Percentiles rank a stretch among this genome's conserved stretches.
phyloP scores from a whole-genome alignment of 2,797 vertebrate genomes.

The Amblyraja radiata region DNA sequence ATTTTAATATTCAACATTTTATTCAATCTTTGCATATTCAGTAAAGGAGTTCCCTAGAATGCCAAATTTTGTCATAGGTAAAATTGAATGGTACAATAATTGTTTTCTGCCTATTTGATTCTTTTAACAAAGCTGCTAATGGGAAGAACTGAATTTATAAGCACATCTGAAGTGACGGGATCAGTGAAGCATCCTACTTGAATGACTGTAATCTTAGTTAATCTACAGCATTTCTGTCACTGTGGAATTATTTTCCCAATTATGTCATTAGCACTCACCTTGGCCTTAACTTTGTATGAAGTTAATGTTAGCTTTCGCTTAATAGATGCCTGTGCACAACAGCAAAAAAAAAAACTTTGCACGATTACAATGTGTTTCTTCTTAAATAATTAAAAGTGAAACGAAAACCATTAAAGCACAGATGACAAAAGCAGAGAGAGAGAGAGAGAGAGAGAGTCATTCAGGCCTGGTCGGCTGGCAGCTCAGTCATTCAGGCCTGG shows the following conservation, averaged over 20 bases:
- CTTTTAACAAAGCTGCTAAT: neutral
- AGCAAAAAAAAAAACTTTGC: neutral
- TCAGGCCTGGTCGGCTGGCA: no score
- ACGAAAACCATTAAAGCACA: neutral
- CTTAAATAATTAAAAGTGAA: neutral
- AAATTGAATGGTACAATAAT: neutral
- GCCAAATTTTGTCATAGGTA: neutral
- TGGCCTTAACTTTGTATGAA: neutral
- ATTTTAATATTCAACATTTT: neutral
- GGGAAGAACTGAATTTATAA: neutral
- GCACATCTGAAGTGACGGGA: neutral
- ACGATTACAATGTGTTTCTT: neutral
- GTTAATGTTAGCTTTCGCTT: neutral
- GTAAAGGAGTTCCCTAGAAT: neutral
- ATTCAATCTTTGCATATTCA: neutral
- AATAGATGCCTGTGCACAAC: neutral
- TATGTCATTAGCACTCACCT: constrained; percentile 14
- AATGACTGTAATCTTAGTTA: neutral
- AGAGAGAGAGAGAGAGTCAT: no score
- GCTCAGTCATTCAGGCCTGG: no score
- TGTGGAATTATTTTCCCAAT: neutral
- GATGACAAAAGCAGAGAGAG: no score
- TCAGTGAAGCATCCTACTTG: neutral
- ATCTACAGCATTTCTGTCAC: constrained; percentile 9
- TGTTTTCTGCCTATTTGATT: neutral